Evolutionary conservation across 2,113 vertebrate genomes (phyloP).

Genomic region (Motacilla tschutschensis): DNA sequence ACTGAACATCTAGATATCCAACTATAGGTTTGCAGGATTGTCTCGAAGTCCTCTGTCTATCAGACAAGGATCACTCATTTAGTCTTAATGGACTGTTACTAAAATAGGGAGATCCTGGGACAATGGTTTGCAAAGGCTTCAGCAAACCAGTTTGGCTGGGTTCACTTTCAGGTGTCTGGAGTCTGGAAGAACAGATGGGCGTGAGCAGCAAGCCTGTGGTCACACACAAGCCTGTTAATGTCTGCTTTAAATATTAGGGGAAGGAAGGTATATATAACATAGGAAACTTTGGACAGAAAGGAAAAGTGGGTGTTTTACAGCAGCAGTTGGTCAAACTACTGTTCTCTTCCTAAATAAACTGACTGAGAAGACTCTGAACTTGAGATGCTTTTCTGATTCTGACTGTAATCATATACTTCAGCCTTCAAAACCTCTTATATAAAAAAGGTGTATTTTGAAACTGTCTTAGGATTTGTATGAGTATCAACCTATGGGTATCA

Average conservation of each 20-base stretch:
- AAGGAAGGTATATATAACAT: neutral
- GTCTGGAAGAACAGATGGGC: neutral
- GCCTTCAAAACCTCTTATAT: neutral
- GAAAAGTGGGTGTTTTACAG: neutral
- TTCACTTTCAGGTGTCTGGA: conserved; percentile 24
- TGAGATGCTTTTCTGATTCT: neutral
- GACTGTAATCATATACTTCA: neutral
- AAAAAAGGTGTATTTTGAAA: neutral
- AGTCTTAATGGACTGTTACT: conserved; percentile 20
- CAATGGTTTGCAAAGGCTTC: neutral
- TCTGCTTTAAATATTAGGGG: neutral
- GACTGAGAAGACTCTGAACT: neutral
- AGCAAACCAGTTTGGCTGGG: conserved; percentile 12
- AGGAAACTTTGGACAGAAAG: neutral
- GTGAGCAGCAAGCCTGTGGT: neutral
- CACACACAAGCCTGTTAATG: neutral
- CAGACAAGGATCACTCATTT: neutral
- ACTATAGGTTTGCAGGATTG: neutral
- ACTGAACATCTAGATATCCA: neutral
- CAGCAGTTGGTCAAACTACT: neutral
- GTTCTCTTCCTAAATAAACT: neutral
- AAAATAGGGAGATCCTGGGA: neutral
- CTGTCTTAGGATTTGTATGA: neutral
- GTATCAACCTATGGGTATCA: neutral
- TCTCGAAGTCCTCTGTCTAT: neutral